A percentile compares a stretch with the other conserved stretches of the same genome.
phyloP scores from a whole-genome alignment of 1,140 invertebrate species.

The Drosophila virilis region DNA sequence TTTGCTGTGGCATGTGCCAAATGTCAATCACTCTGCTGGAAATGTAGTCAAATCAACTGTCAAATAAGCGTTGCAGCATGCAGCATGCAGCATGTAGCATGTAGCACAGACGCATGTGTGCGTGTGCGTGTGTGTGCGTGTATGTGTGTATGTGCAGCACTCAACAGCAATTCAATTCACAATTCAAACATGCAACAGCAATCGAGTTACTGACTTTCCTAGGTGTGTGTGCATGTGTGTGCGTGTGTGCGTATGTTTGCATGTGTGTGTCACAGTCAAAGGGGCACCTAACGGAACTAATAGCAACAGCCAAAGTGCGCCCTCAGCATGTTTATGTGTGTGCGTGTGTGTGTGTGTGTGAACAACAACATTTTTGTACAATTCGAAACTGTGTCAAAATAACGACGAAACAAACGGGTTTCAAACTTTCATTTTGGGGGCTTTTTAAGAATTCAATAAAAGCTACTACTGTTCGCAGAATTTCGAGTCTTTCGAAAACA shows the following conservation, averaged over 20 bases:
- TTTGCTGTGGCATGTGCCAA: conserved; percentile 64
- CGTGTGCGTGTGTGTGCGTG: conserved; percentile 19
- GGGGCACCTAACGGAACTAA: conserved; percentile 44
- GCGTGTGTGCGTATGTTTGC: conserved; percentile 22
- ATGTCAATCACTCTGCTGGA: conserved; percentile 78
- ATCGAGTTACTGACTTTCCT: conserved; percentile 62
- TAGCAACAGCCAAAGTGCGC: conserved; percentile 30
- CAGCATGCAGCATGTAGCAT: not conserved
- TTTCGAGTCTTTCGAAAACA: not conserved
- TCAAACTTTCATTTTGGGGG: not conserved
- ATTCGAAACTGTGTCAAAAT: conserved; percentile 76
- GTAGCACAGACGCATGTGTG: conserved; percentile 3
- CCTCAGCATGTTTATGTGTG: conserved; percentile 29
- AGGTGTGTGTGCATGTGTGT: conserved; percentile 12
- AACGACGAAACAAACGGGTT: conserved; percentile 19
- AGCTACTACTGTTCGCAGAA: not conserved
- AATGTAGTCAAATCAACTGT: conserved; percentile 81
- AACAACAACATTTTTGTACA: conserved; percentile 76
- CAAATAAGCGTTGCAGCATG: conserved; percentile 74
- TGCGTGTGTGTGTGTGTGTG: conserved; percentile 51
- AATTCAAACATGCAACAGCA: conserved; percentile 82
- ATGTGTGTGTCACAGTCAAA: conserved; percentile 28
- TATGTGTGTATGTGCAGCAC: conserved; percentile 59
- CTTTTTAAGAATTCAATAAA: conserved; percentile 14
- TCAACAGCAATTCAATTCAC: conserved; percentile 78